Evolutionary conservation across 2,797 vertebrate genomes (phyloP).

Genomic region (Danio kyathit): DNA sequence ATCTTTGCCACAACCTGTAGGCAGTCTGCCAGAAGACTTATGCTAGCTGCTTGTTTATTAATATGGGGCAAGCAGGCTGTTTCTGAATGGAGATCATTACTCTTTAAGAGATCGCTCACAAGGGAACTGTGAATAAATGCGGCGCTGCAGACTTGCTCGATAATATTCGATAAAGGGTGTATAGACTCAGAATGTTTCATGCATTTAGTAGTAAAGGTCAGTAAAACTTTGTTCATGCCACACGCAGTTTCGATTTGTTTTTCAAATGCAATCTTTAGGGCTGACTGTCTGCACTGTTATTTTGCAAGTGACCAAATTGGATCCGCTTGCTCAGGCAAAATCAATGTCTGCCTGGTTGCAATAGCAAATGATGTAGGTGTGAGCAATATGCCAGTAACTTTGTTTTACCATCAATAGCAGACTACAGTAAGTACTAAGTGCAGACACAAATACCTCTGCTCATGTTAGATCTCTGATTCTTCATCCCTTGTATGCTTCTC

Average conservation of each 20-base stretch:
- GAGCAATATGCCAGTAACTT: neutral
- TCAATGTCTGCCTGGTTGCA: constrained; percentile 4
- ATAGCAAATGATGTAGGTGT: neutral
- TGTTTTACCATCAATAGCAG: neutral
- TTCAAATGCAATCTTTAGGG: constrained; percentile 13
- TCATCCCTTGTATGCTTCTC: neutral
- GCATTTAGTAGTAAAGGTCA: constrained; percentile 22
- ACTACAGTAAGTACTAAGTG: neutral
- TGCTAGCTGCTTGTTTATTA: constrained; percentile 5
- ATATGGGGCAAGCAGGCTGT: constrained; percentile 5
- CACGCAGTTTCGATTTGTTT: constrained; percentile 18
- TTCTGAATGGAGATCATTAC: constrained; percentile 30
- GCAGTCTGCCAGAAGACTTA: neutral
- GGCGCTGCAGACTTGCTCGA: neutral
- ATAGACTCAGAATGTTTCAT: constrained; percentile 16
- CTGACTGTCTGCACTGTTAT: constrained; percentile 11
- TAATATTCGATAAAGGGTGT: constrained; percentile 16
- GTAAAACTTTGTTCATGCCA: neutral
- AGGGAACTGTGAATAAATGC: constrained; percentile 19
- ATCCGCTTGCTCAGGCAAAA: neutral
- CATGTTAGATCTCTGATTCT: neutral
- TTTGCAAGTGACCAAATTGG: constrained; percentile 8
- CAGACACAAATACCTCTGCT: neutral
- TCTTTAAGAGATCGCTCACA: constrained; percentile 19
- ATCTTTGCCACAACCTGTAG: constrained; percentile 10